phyloP scores from a whole-genome alignment of 92 coral and sea anemone genomes.

The Porites lobata region DNA sequence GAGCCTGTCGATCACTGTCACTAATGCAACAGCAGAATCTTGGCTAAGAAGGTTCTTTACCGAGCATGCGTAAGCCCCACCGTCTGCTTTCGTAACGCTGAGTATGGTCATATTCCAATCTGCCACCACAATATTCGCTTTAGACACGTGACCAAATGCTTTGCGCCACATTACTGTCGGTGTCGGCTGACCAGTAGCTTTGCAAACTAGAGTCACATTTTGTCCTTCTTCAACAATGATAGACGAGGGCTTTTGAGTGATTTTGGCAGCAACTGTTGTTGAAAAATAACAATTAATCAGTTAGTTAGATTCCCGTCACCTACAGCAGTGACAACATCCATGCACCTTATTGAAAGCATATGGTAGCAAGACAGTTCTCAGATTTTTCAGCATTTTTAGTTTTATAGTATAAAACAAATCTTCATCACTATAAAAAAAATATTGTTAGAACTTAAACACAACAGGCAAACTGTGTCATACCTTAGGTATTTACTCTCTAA shows the following conservation, averaged over 20 bases:
- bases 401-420: too few relatives aligned
- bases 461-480: too few relatives aligned
- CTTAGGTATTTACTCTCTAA: too few relatives aligned
- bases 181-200: conserved; percentile 18
- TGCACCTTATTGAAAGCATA: too few relatives aligned
- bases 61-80: conserved; percentile 27
- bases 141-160: not conserved
- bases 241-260: conserved; percentile 18
- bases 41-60: conserved; percentile 16
- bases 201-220: conserved; percentile 1
- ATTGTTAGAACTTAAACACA: too few relatives aligned
- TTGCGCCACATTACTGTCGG: conserved; percentile 1
- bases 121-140: not conserved
- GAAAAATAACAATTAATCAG: too few relatives aligned
- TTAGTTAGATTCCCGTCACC: too few relatives aligned
- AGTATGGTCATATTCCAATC: conserved; percentile 14
- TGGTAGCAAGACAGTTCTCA: too few relatives aligned
- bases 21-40: not conserved
- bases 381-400: too few relatives aligned
- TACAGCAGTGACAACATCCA: too few relatives aligned
- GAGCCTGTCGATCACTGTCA: conserved; percentile 23
- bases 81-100: conserved; percentile 5
- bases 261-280: conserved; percentile 12
- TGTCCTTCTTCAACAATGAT: conserved; percentile 28
- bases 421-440: too few relatives aligned